phyloP scores from a whole-genome alignment of 1,140 invertebrate genomes.

The Araneus ventricosus region DNA sequence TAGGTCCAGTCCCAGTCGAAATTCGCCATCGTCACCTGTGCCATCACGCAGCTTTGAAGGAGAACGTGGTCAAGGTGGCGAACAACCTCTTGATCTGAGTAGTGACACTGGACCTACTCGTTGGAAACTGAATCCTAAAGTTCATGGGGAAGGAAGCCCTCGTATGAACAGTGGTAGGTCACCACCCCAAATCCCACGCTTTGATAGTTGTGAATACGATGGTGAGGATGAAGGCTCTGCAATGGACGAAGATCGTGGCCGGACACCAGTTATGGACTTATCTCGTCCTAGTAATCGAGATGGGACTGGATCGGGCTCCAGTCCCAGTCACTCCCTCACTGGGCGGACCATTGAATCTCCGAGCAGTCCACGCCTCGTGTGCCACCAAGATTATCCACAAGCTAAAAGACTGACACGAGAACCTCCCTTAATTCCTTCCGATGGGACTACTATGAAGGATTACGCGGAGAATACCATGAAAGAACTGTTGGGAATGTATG shows the following conservation, averaged over 20 bases:
- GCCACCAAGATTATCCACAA: constrained; percentile 21
- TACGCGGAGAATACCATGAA: constrained; percentile 89
- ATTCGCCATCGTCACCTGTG: constrained; percentile 41
- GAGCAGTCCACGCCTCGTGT: constrained; percentile 32
- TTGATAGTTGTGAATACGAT: constrained; percentile 67
- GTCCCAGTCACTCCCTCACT: constrained; percentile 52
- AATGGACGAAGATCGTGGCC: constrained; percentile 62
- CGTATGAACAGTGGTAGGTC: neutral
- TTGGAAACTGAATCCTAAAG: constrained; percentile 54
- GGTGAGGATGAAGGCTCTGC: constrained; percentile 63
- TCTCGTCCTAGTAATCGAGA: constrained; percentile 65
- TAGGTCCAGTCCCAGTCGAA: constrained; percentile 34
- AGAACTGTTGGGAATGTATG: constrained; percentile 87
- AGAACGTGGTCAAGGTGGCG: constrained; percentile 46
- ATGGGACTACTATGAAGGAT: constrained; percentile 83
- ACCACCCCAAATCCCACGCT: constrained; percentile 71
- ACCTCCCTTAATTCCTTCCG: constrained; percentile 71
- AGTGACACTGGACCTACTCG: constrained; percentile 79
- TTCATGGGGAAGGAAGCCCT: neutral
- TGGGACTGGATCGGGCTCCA: constrained; percentile 51
- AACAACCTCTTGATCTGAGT: constrained; percentile 78
- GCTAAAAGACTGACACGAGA: constrained; percentile 36
- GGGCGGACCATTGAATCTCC: constrained; percentile 58
- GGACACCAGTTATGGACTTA: constrained; percentile 75
- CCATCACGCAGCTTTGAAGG: constrained; percentile 55